A percentile compares a stretch with the other conserved stretches of the same genome.
Evolutionary conservation across 2,888 invertebrate species (phyloP).

Genomic region (Cheilosia vulpina): DNA sequence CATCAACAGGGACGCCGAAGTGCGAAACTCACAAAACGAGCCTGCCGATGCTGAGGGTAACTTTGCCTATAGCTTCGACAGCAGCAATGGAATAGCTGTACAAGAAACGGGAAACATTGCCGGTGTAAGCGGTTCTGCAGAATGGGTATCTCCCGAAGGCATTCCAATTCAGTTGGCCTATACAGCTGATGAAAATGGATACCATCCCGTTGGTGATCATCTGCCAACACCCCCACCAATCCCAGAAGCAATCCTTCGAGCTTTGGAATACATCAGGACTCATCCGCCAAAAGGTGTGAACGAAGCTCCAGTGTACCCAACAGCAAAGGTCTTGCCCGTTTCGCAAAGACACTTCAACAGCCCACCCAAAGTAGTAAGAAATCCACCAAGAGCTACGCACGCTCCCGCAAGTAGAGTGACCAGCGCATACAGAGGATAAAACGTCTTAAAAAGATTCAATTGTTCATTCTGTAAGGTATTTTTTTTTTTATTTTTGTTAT

Average conservation of each 20-base stretch:
- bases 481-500: neutral
- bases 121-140: slow-evolving; percentile 85
- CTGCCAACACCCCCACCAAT: slow-evolving; percentile 85
- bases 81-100: slow-evolving; percentile 86
- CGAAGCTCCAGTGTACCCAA: too few relatives aligned
- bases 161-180: slow-evolving; percentile 83
- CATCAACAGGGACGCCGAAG: slow-evolving; percentile 81
- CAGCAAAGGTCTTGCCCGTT: too few relatives aligned
- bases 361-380: neutral
- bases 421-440: slow-evolving; percentile 11
- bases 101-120: slow-evolving; percentile 85
- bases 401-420: neutral
- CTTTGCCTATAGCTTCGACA: slow-evolving; percentile 84
- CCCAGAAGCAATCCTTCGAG: slow-evolving; percentile 85
- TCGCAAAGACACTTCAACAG: too few relatives aligned
- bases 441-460: slow-evolving; percentile 2
- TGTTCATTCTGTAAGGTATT: neutral
- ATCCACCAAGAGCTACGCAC: neutral
- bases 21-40: slow-evolving; percentile 83
- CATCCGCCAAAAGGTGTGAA: slow-evolving; percentile 81
- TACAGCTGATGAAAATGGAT: slow-evolving; percentile 86
- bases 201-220: slow-evolving; percentile 83
- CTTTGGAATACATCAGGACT: slow-evolving; percentile 84
- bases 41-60: slow-evolving; percentile 83
- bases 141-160: slow-evolving; percentile 86